These are phyloP conservation scores for Spodoptera picta DNA, from an alignment of 2,888 invertebrate genomes.

Conservation along the genomic window DNA sequence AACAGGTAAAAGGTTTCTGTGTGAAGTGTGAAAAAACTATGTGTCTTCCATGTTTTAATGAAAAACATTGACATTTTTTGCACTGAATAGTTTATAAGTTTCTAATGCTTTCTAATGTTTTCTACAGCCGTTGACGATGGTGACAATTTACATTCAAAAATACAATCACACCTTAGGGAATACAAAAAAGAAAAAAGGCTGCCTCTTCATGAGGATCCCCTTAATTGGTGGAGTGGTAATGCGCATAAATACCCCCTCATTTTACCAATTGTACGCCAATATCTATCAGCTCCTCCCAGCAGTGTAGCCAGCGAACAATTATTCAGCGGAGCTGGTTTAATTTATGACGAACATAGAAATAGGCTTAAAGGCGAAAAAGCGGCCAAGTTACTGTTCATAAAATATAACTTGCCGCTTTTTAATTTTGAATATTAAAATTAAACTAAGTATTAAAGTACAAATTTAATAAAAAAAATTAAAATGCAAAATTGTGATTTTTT, in stretches of 20 bases:
- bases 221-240: slow-evolving; percentile 42
- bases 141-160: slow-evolving; percentile 31
- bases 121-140: slow-evolving; percentile 41
- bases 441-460: too few relatives aligned
- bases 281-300: slow-evolving; percentile 26
- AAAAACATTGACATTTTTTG: too few relatives aligned
- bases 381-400: slow-evolving; percentile 3
- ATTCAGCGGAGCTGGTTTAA: slow-evolving; percentile 32
- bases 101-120: too few relatives aligned
- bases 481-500: too few relatives aligned
- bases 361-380: not conserved
- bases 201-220: slow-evolving; percentile 44
- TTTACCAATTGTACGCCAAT: slow-evolving; percentile 32
- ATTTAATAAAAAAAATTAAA: too few relatives aligned
- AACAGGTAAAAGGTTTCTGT: too few relatives aligned
- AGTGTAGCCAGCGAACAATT: slow-evolving; percentile 27
- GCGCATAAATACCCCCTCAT: slow-evolving; percentile 15
- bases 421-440: too few relatives aligned
- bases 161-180: slow-evolving; percentile 39
- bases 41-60: too few relatives aligned
- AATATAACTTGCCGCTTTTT: not conserved
- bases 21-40: too few relatives aligned
- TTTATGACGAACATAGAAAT: slow-evolving; percentile 16
- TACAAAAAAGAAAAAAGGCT: slow-evolving; percentile 42
- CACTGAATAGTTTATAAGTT: too few relatives aligned